These are phyloP conservation scores for Manis pentadactyla DNA, from an alignment of 2,797 vertebrate genomes.

Conservation along the genomic window DNA sequence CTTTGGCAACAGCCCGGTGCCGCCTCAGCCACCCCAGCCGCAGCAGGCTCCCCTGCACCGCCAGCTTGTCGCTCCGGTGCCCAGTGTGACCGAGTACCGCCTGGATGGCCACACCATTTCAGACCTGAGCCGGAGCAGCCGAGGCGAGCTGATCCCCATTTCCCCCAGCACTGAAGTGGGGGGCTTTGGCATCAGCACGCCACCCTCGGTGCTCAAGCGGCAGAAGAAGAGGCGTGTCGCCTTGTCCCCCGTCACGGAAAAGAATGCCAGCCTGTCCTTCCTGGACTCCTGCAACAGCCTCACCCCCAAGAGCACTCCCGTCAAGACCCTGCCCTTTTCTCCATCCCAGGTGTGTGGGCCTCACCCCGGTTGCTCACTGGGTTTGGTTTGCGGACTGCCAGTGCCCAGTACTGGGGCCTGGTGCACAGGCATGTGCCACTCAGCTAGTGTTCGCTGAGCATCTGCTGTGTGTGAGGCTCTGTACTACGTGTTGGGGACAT, in stretches of 20 bases:
- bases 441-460: accelerated
- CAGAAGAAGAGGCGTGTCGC: constrained; percentile 92
- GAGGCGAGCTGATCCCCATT: constrained; percentile 97
- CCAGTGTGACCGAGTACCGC: constrained; percentile 93
- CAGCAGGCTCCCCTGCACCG: constrained; percentile 71
- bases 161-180: constrained; percentile 91
- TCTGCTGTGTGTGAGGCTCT: not conserved
- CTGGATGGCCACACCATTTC: constrained; percentile 95
- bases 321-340: constrained; percentile 97
- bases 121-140: constrained; percentile 94
- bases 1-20: constrained; percentile 23
- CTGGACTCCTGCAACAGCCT: constrained; percentile 92
- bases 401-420: not conserved
- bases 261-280: constrained; percentile 82
- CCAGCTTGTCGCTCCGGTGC: not conserved
- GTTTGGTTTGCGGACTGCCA: accelerated
- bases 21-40: constrained; percentile 20
- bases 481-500: not conserved
- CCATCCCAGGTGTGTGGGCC: constrained; percentile 93
- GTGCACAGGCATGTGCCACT: not conserved
- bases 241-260: constrained; percentile 91
- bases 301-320: constrained; percentile 97
- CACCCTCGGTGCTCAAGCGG: constrained; percentile 92
- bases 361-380: accelerated
- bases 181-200: constrained; percentile 86